Conservation (phyloP, 2,113 vertebrate genomes). For the Erythrolamprus reginae region DNA sequence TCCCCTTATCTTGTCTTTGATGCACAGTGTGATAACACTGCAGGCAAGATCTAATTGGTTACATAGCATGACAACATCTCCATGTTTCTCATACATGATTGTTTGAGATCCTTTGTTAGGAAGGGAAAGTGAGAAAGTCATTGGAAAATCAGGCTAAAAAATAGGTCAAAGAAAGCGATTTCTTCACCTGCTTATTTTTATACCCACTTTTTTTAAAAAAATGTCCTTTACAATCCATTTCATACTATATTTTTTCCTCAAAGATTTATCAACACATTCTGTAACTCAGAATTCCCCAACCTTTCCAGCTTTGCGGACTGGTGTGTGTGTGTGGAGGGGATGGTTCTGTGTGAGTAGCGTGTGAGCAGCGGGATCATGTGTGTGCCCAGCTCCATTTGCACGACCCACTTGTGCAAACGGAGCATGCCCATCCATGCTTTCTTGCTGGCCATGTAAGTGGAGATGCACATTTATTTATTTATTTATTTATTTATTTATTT, state of each 20-base stretch:
- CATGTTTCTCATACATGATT: background rate
- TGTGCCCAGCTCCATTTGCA: no score
- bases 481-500: no score
- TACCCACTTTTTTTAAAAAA: background rate
- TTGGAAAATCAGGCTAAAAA: background rate
- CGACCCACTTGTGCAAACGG: background rate
- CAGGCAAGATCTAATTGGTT: background rate
- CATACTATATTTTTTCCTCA: background rate
- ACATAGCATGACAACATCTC: background rate
- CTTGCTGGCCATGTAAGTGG: background rate
- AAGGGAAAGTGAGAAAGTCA: background rate
- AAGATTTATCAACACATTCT: background rate
- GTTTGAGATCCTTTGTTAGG: background rate
- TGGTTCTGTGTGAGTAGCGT: background rate
- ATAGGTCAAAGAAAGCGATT: background rate
- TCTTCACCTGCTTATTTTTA: background rate
- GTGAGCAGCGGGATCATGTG: background rate
- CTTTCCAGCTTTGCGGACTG: background rate
- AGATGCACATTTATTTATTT: no score
- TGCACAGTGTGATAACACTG: no score
- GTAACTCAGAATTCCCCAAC: background rate
- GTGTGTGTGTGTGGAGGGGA: fast-evolving
- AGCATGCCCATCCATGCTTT: background rate
- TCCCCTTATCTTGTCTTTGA: no score
- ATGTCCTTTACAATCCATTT: background rate